Evolutionary conservation across 2,888 invertebrate species (phyloP), one percentile per base, ranked within the genome.

Genomic region (Drosophila kambysellisi): DNA sequence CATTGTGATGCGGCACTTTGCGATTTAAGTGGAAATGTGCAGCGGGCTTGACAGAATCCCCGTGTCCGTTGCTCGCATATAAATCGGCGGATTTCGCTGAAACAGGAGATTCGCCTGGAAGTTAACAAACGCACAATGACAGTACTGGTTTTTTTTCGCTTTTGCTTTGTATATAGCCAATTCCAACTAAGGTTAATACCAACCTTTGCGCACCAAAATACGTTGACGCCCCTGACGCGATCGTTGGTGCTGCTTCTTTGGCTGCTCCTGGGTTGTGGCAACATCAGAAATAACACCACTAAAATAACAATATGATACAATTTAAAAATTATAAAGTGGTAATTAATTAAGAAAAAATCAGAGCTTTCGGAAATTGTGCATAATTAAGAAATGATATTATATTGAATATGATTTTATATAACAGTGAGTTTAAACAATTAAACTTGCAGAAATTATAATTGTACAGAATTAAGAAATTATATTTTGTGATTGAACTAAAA

Each of bases 1-100:
- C 69, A 67, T 84, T 76, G 54, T 87, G 83, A 51, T 89, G 88
- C 4, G 91, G 76, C 35, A 91, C 70, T n/a, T 87, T 90, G 50
- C 83, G 83, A 54, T 89, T 89, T 51, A 92, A 67, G 69, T 93
- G 92, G 54, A 92, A 93, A 72, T 92, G 92, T 4, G 91, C 92
- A 0, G 92, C 92, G 0, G 90, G 79, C 30, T 67, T 70, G 5
- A 15, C 11, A 17, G 72, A n/a, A 29, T 54, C 54, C 3, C 54
- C 9, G 20, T 25, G 8, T 46, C 0, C 25, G 15, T 46, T 46
- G 39, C 46, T 30, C 2, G 33, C 60, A 20, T 51, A 54, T n/a
- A n/a, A 73, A 41, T 62, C 73, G 15, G 56, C 59, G 33, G 83
- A 86, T 89, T 91, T 92, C 67, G 89, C 92, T 92, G 91, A 91